phyloP scores from a whole-genome alignment of 2,888 invertebrate genomes.

The Pachliopta kotzebuea region DNA sequence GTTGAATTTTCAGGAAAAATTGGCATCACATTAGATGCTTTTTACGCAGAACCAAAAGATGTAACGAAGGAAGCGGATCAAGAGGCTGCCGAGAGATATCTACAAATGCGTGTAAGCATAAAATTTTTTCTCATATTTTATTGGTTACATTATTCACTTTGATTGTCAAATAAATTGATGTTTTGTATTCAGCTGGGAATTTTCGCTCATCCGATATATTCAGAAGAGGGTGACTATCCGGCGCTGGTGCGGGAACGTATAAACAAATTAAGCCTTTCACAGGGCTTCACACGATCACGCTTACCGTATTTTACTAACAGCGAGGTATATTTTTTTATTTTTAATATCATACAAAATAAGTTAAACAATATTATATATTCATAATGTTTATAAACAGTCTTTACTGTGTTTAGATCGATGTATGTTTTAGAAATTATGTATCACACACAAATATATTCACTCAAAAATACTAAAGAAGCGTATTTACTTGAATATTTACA shows the following conservation, averaged over 20 bases:
- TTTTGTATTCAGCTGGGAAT: slow-evolving; percentile 60
- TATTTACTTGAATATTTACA: not conserved
- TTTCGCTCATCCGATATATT: slow-evolving; percentile 75
- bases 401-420: not conserved
- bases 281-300: slow-evolving; percentile 72
- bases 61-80: slow-evolving; percentile 62
- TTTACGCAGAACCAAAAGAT: slow-evolving; percentile 78
- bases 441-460: not conserved
- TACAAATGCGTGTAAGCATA: slow-evolving; percentile 78
- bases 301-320: slow-evolving; percentile 68
- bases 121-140: not conserved
- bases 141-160: not conserved
- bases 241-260: slow-evolving; percentile 64
- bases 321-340: slow-evolving; percentile 52
- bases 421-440: not conserved
- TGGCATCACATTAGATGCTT: slow-evolving; percentile 79
- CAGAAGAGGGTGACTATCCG: slow-evolving; percentile 73
- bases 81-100: slow-evolving; percentile 75
- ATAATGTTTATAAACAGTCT: not conserved
- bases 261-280: slow-evolving; percentile 60
- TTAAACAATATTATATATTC: not conserved
- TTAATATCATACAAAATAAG: slow-evolving; percentile 2
- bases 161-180: slow-evolving; percentile 14
- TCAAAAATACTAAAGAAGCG: not conserved
- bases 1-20: slow-evolving; percentile 69